Conservation (phyloP, 2,888 invertebrate species). For the Dromius quadrimaculatus region DNA sequence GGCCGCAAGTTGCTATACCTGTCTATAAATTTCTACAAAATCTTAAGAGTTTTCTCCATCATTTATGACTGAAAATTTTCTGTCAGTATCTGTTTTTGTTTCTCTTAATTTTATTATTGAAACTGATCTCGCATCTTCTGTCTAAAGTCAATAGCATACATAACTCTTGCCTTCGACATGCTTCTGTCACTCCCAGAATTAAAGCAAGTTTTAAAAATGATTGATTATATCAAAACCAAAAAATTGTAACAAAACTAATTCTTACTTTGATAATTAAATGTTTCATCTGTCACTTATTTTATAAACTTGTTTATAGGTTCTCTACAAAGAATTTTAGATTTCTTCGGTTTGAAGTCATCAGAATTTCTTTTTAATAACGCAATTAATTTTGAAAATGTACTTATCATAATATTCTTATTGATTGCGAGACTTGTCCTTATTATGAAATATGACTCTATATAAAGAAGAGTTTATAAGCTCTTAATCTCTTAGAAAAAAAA, state of each 20-base stretch:
- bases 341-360: background rate
- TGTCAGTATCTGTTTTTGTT: too few species aligned
- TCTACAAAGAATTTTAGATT: slow-evolving; percentile 20
- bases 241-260: background rate
- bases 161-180: background rate
- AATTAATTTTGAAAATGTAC: slow-evolving; percentile 6
- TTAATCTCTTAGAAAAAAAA: too few species aligned
- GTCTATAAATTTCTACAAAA: too few species aligned
- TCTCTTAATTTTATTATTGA: too few species aligned
- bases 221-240: background rate
- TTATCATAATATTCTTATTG: slow-evolving; percentile 1
- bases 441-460: background rate
- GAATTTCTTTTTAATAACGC: slow-evolving; percentile 3
- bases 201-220: background rate
- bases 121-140: too few species aligned
- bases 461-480: background rate
- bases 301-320: slow-evolving; percentile 11
- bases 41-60: too few species aligned
- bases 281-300: background rate
- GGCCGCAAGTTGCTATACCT: too few species aligned
- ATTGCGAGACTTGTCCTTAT: slow-evolving; percentile 8
- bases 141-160: background rate
- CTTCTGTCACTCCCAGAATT: slow-evolving; percentile 4
- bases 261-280: background rate
- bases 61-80: too few species aligned